These are phyloP conservation scores for Itoplectis maculator DNA, from an alignment of 2,888 invertebrate genomes.

Conservation along the genomic window DNA sequence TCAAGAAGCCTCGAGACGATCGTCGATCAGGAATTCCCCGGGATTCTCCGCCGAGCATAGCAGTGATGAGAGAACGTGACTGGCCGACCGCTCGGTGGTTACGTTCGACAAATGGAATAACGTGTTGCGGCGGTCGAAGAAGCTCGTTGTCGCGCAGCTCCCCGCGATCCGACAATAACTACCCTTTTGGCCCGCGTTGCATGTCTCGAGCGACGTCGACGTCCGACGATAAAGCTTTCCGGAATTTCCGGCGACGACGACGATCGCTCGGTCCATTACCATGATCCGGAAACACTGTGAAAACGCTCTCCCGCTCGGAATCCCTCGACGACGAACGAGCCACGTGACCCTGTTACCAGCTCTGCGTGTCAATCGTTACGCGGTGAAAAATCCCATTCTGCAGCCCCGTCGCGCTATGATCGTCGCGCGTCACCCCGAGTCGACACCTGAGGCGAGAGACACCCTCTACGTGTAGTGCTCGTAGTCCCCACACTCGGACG, in stretches of 20 bases:
- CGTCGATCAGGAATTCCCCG: conserved; percentile 56
- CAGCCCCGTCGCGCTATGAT: not conserved
- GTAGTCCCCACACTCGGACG: conserved; percentile 83
- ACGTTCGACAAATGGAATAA: conserved; percentile 18
- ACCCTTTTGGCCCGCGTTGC: conserved; percentile 22
- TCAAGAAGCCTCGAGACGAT: conserved; percentile 41
- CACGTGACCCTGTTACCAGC: not conserved
- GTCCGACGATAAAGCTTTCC: conserved; percentile 1
- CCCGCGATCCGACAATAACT: conserved; percentile 16
- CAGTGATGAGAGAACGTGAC: conserved; percentile 60
- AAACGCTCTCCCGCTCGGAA: not conserved
- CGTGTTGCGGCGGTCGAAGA: conserved; percentile 10
- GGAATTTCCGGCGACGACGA: conserved; percentile 1
- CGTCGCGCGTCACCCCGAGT: too few species aligned
- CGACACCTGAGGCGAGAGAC: conserved; percentile 32
- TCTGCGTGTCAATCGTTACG: conserved; percentile 2
- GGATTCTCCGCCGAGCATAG: conserved; percentile 37
- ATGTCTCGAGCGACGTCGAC: conserved; percentile 26
- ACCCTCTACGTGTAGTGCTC: conserved; percentile 81
- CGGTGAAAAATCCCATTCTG: not conserved
- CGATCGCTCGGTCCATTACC: not conserved
- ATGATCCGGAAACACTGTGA: not conserved
- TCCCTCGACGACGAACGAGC: not conserved
- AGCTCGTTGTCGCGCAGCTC: not conserved
- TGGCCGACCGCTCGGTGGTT: conserved; percentile 18